These are phyloP conservation scores for Poecile atricapillus DNA, from an alignment of 2,113 vertebrate species.

Conservation along the genomic window DNA sequence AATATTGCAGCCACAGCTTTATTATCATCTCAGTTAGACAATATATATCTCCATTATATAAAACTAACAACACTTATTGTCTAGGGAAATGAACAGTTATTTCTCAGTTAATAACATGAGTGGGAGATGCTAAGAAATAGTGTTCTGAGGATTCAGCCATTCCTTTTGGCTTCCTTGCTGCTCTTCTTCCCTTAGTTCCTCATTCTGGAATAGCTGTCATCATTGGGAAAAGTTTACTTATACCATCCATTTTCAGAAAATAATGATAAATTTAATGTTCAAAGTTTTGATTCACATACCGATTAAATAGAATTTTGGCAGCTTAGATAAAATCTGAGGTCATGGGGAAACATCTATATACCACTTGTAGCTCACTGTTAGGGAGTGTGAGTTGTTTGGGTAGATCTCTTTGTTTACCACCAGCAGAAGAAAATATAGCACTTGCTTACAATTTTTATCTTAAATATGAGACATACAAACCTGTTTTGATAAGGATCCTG, in stretches of 20 bases:
- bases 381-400: accelerated
- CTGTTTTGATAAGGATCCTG: neutral
- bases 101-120: neutral
- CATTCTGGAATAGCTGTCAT: neutral
- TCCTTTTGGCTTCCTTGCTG: neutral
- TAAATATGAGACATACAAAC: neutral
- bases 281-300: neutral
- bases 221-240: neutral
- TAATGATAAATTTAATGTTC: neutral
- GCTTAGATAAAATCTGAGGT: neutral
- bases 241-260: neutral
- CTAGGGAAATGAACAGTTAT: neutral
- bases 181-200: neutral
- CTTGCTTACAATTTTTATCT: neutral
- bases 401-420: neutral
- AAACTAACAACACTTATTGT: neutral
- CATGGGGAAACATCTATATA: neutral
- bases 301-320: neutral
- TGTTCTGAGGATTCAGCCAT: neutral
- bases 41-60: neutral
- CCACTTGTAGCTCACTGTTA: neutral
- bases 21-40: neutral
- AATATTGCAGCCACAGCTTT: neutral
- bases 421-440: neutral
- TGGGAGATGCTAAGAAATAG: neutral